A percentile compares a stretch with the other conserved stretches of the same genome.
Evolutionary conservation across 1,140 invertebrate species (phyloP).

Genomic region (Bemisia tabaci): DNA sequence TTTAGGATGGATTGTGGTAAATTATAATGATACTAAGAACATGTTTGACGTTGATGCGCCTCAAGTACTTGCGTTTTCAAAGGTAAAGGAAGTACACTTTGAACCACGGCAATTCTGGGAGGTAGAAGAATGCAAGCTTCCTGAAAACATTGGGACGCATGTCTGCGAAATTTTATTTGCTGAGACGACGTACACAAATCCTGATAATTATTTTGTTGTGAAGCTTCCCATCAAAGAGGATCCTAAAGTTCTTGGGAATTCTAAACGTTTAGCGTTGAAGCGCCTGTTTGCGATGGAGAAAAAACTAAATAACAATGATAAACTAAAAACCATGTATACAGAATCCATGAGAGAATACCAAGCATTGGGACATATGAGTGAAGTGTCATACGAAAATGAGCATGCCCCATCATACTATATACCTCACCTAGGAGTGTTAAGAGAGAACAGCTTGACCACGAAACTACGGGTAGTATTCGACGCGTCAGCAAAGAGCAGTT

Average conservation of each 20-base stretch:
- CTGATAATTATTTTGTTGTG: background rate
- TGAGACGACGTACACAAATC: background rate
- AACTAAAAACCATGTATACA: background rate
- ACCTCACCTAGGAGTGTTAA: background rate
- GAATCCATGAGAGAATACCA: background rate
- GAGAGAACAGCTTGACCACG: background rate
- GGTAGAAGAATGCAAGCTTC: background rate
- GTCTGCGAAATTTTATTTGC: background rate
- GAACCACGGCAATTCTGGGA: no score
- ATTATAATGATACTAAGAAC: no score
- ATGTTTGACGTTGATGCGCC: no score
- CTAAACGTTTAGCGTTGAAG: background rate
- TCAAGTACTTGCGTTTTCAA: no score
- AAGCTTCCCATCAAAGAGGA: background rate
- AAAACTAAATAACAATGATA: background rate
- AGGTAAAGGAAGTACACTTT: no score
- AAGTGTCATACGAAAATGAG: background rate
- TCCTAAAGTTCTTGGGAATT: background rate
- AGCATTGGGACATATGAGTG: background rate
- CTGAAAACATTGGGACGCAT: background rate
- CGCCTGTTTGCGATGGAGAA: background rate
- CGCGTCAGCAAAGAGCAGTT: slow-evolving; percentile 23
- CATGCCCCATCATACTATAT: background rate
- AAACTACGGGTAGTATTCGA: slow-evolving; percentile 28
- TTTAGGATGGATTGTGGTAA: no score